Evolutionary conservation across 2,888 invertebrate species (phyloP).

Genomic region (Corbicula japonica): DNA sequence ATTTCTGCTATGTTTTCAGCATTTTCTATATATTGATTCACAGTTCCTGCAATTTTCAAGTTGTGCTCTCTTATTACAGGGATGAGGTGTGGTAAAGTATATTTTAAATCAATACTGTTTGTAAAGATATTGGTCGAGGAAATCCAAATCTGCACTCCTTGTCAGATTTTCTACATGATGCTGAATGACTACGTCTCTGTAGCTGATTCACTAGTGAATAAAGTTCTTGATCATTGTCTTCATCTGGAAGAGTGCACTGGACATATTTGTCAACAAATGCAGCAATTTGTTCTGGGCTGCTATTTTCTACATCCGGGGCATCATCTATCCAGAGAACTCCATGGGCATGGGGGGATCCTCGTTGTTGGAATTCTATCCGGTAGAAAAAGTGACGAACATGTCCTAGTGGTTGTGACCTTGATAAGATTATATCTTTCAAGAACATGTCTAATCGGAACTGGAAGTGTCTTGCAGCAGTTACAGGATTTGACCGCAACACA

Average conservation of each 20-base stretch:
- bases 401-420: slow-evolving; percentile 40
- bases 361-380: slow-evolving; percentile 44
- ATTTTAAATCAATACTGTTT: slow-evolving; percentile 5
- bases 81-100: slow-evolving; percentile 21
- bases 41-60: background rate
- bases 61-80: slow-evolving; percentile 1
- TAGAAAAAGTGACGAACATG: slow-evolving; percentile 22
- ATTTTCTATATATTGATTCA: slow-evolving; percentile 14
- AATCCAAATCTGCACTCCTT: slow-evolving; percentile 24
- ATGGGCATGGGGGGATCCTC: slow-evolving; percentile 58
- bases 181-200: slow-evolving; percentile 20
- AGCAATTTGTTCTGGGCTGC: slow-evolving; percentile 9
- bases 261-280: slow-evolving; percentile 34
- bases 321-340: slow-evolving; percentile 43
- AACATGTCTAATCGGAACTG: slow-evolving; percentile 60
- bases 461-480: slow-evolving; percentile 67
- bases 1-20: slow-evolving; percentile 3
- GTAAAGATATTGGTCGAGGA: slow-evolving; percentile 13
- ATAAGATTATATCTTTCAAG: slow-evolving; percentile 56
- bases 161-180: slow-evolving; percentile 21
- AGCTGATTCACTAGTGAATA: slow-evolving; percentile 14
- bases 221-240: slow-evolving; percentile 18
- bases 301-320: slow-evolving; percentile 22
- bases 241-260: background rate
- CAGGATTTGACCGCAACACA: slow-evolving; percentile 65